Base-by-base conservation (phyloP, 2,797 vertebrate species). In the Nothura maculosa region DNA sequence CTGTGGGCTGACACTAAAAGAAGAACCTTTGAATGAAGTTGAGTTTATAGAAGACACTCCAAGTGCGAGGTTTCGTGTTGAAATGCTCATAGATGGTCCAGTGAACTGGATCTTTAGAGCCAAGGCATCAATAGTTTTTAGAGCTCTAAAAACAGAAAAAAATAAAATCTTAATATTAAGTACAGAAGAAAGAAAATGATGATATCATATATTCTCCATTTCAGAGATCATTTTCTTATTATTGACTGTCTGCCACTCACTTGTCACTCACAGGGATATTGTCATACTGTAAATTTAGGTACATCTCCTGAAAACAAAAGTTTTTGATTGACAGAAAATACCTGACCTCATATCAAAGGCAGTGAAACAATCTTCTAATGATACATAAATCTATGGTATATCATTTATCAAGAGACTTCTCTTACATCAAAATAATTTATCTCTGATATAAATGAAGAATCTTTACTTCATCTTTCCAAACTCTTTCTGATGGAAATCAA, bases 111-210 rank as follows among this genome's bases (percentile, higher is more conserved):
- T 98, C 97, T 99, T 99, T 96, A 99, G 98, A 60, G 98, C 98
- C 97, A 99, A 94, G 70, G 99, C 97, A 57, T 99, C 99, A n/a
- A 99, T 98, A 8, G 99, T 98, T 98, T 98, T 99, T 87, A 99
- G 96, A 91, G 99, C 99, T 81, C 99, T 99, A 96, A 95, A 96
- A 90, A 48, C 30, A 97, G 66, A 76, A 97, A 47, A 47, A 92
- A 70, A 94, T 69, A 73, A 76, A 81, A 47, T 90, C 16, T 25
- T 34, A 74, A 87, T 67, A 62, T 2, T 28, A 34, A 91, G 63
- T 14, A 43, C 7, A 81, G 30, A 30, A 36, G 50, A 78, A 58
- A 34, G 47, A 9, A 1, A 3, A 15, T 19, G 32, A 43, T 40
- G 28, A 25, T 6, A 72, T 18, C 42, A 30, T 43, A 52, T 28